Base-by-base conservation (phyloP, 2,888 invertebrate species). In the Tetanocera ferruginea region DNA sequence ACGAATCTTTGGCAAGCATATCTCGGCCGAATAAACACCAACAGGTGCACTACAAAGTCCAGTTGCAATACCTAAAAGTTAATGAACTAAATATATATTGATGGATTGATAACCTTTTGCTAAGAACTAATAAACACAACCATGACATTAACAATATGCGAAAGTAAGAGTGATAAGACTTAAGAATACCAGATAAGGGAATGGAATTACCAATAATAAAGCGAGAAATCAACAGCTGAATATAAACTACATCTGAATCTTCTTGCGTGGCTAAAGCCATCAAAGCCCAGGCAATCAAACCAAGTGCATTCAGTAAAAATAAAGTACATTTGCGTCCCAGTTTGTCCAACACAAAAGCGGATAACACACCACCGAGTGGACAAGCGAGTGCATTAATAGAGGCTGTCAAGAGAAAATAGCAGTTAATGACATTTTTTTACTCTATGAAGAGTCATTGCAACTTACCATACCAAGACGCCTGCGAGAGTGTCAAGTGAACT, bases 1-100 rank as follows among this genome's bases (percentile, higher is more conserved):
- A 81, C 95, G 90, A 70, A 93, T 91, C 81, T 90, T 91, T 0
- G 93, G 94, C 80, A 89, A 80, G 70, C 89, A 89, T 25, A 90
- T 88, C 82, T 90, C 90, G 0, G 90, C 90, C 1, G 89, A 88
- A 81, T 90, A 90, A 1, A 90, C 88, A 2, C 89, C 89, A 0
- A 87, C 81, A 0, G 90, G 90, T 1, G 89, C 87, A 80, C 88
- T 88, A 1, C 86, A 86, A 66, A 90, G 78, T 2, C 90, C 90
- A 80, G 87, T 88, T 19, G 85, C 84, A 71, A 90, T 82, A 14
- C 88, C 88, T 89, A 5, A 0, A 72, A 70, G 34, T n/a, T 25
- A 57, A 52, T 17, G n/a, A 82, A 5, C n/a, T 3, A 55, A 14
- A 23, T 52, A 23, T 28, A 57, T 31, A 23, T 69, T 69, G 37